Evolutionary conservation across 2,797 vertebrate genomes (phyloP), one percentile per base, ranked within the genome.

Genomic region (Sarcophilus harrisii): DNA sequence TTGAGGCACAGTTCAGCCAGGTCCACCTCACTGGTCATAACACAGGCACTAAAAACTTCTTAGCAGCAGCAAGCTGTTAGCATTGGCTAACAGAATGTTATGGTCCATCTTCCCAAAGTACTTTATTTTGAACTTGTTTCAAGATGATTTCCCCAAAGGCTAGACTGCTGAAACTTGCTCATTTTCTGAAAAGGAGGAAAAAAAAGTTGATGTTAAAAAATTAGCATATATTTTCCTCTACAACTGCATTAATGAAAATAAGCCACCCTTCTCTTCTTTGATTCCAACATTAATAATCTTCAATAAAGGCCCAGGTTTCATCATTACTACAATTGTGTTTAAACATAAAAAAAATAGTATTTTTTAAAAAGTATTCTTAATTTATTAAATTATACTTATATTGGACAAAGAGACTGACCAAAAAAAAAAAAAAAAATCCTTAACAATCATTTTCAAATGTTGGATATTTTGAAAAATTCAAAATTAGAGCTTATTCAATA

Each of bases 81-180:
- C 98, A 5, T 21, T 28, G 0, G 92, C 98, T 95, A 95, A 97
- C 94, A 59, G 96, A 91, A 90, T 87, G 38, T 0, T 0, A 93
- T 57, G 90, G 94, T 95, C 94, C 94, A 96, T 95, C 97, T 96
- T 96, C 52, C 92, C 94, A 32, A n/a, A 52, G 94, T 96, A 87
- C 38, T 1, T 45, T 12, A 92, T 13, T 49, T 90, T 93, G 92
- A 97, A 92, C 97, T 13, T 94, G 52, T 93, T 94, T 38, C 91
- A 91, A 45, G 57, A 90, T 0, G 95, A 9, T 45, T 45, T 38
- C 91, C 92, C 91, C 89, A 49, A 91, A 9, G 96, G 93, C 98
- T 99, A 99, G 96, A 99, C 99, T 8, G 99, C 99, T 24, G 99
- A 99, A 45, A 99, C 99, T 97, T 99, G 99, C 97, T 99, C 99